Evolutionary conservation across 2,797 vertebrate species (phyloP).

Genomic region (Mus spretus): DNA sequence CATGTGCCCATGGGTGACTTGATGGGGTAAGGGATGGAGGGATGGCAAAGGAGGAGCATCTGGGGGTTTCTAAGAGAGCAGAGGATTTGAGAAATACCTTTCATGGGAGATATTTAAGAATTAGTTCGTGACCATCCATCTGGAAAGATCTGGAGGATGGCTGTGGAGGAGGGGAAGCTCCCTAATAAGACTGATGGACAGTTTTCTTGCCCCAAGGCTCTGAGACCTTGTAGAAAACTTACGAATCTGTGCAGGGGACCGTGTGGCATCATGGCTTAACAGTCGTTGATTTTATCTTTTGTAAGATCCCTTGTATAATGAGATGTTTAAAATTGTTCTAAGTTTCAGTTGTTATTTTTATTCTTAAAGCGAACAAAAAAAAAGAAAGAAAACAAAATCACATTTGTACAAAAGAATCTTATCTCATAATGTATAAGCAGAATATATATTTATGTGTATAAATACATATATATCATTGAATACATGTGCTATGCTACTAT

Average conservation of each 20-base stretch:
- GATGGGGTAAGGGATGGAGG: neutral
- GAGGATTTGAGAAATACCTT: constrained; percentile 65
- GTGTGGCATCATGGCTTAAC: constrained; percentile 67
- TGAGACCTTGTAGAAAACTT: constrained; percentile 62
- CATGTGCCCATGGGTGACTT: neutral
- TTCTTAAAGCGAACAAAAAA: constrained; percentile 82
- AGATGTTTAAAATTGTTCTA: constrained; percentile 85
- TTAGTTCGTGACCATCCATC: constrained; percentile 66
- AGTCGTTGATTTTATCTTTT: constrained; percentile 79
- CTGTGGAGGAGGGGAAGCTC: constrained; percentile 3
- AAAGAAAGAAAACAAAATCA: constrained; percentile 85
- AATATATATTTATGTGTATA: constrained; percentile 86
- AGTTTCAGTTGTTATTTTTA: constrained; percentile 86
- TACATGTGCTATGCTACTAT: constrained; percentile 86
- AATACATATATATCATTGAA: constrained; percentile 86
- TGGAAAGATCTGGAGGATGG: constrained; percentile 70
- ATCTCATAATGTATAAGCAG: constrained; percentile 84
- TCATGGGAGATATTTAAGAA: constrained; percentile 71
- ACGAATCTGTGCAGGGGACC: constrained; percentile 52
- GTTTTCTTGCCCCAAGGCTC: constrained; percentile 72
- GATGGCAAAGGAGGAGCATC: constrained; percentile 50
- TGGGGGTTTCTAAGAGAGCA: constrained; percentile 62
- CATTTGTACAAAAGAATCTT: constrained; percentile 85
- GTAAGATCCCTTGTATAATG: constrained; percentile 80
- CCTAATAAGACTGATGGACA: constrained; percentile 49